Evolutionary conservation across 1,140 invertebrate genomes (phyloP), one percentile per base, ranked within the genome.

Genomic region (Lineus longissimus): DNA sequence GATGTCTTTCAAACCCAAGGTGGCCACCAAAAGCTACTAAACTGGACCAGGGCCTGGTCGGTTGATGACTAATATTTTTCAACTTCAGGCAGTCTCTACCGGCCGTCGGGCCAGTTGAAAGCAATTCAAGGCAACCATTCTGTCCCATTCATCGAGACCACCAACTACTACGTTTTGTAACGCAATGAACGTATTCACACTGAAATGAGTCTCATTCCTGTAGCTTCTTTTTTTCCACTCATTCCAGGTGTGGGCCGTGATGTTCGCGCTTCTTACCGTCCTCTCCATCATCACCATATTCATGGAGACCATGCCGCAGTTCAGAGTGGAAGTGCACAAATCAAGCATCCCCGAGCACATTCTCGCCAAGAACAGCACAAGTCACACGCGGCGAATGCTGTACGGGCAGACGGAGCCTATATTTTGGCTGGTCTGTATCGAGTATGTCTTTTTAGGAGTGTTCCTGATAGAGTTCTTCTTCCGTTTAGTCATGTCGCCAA

Each of bases 191-290:
- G n/a, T n/a, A n/a, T n/a, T n/a, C n/a, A n/a, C n/a, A n/a, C 33
- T 36, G 33, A 7, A 36, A 36, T 36, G 6, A 36, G n/a, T n/a
- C n/a, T 36, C 15, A 36, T 36, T 7, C 33, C 4, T 36, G 33
- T 36, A 36, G 15, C 15, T 36, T 36, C 33, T 36, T 36, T 36
- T 7, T 36, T 51, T 27, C 25, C 9, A 7, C 6, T 51, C n/a
- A 23, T 51, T 51, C 19, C 25, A 51, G 47, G 47, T 51, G 25
- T 51, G 47, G 47, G 47, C 47, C 6, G 47, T 51, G 47, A 51
- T 27, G 47, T 51, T 51, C n/a, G 47, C 47, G 6, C 25, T 51
- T 9, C n/a, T 51, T 4, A 51, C 47, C 19, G 25, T 51, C n/a
- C 47, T 51, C n/a, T 51, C 47, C n/a, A 51, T 51, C n/a, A 51